Conservation (phyloP, 2,113 vertebrate species). For the Potamarius usumacintae region DNA sequence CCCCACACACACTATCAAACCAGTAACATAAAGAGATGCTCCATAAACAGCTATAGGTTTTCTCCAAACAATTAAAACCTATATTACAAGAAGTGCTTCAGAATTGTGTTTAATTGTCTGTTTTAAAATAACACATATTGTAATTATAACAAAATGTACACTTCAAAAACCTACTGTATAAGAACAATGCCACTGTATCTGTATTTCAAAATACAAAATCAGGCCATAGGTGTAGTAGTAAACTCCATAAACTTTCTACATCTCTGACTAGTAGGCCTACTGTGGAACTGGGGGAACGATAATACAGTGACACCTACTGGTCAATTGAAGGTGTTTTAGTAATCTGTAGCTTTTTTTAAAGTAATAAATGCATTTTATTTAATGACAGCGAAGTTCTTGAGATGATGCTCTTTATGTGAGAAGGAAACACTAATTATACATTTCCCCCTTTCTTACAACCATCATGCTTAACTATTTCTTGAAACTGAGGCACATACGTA, state of each 20-base stretch:
- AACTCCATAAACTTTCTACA: not conserved
- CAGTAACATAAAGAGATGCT: not conserved
- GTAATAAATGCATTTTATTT: not conserved
- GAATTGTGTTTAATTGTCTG: not conserved
- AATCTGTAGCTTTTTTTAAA: not conserved
- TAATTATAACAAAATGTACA: not conserved
- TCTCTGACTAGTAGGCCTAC: no score
- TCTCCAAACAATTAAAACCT: not conserved
- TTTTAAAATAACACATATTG: no score
- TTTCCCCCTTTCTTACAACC: not conserved
- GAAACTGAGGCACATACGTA: not conserved
- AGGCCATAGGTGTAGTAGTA: not conserved
- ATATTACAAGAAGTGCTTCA: not conserved
- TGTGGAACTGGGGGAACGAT: not conserved
- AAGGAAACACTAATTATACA: not conserved
- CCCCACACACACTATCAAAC: not conserved
- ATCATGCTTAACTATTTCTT: not conserved
- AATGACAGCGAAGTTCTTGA: not conserved
- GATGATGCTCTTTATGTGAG: not conserved
- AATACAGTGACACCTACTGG: slow-evolving; percentile 62
- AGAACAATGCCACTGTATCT: not conserved
- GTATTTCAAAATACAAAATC: not conserved
- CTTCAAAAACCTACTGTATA: not conserved
- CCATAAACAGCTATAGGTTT: not conserved
- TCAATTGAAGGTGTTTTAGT: not conserved